Evolutionary conservation across 2,797 vertebrate species (phyloP), one percentile per base, ranked within the genome.

Genomic region (Sebastes goodei): DNA sequence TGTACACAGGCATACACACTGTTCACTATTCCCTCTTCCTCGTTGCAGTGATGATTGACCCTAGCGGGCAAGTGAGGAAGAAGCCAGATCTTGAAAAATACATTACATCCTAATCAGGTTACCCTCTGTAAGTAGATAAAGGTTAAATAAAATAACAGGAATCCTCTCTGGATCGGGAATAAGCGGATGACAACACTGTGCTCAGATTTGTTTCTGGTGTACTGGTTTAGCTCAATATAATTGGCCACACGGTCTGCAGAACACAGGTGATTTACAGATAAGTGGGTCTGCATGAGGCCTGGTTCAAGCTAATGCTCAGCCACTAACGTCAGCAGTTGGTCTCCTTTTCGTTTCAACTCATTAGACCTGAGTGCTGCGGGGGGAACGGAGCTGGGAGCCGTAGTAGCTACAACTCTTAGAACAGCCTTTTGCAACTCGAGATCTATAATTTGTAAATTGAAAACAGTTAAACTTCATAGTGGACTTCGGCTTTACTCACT

Each of bases 261-360:
- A 92, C 85, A 82, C 82, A 90, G 93, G 91, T 94, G 93, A 95
- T 94, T 93, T 87, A 82, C 86, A 89, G 94, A 93, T 95, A 94
- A 94, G 89, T 92, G 90, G 87, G 87, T 90, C 92, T 93, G 89
- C 88, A 82, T 71, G 85, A 82, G 90, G 93, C 80, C 94, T 94
- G 94, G 92, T 92, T 88, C 85, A 80, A 83, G 90, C 86, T 92
- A 93, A 93, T 91, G 89, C 78, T 81, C 80, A 85, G 80, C 73
- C 82, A 62, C 84, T 73, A 88, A 86, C 81, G 80, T 92, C 88
- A 91, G 91, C 89, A 86, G 79, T 88, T 66, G 82, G 68, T 83
- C 89, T 89, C 71, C 81, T 84, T 79, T 87, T 85, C 6, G 63
- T 82, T 86, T 85, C 87, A 84, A 86, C 88, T 93, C 89, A 92